These are phyloP conservation scores for Ageneiosus marmoratus DNA, from an alignment of 2,113 vertebrate genomes.

Conservation along the genomic window DNA sequence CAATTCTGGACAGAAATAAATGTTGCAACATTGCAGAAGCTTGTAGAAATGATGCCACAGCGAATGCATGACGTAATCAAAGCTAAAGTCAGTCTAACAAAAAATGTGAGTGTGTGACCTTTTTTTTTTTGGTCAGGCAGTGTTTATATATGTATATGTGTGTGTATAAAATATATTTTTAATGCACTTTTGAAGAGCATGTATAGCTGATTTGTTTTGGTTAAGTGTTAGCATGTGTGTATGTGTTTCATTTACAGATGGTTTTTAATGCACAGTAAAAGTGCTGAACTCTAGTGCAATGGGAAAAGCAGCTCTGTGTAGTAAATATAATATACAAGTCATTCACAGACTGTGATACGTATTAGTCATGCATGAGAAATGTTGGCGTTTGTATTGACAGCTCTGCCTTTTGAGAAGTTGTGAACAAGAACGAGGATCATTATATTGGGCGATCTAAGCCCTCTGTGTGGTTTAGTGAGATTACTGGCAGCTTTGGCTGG, in stretches of 20 bases:
- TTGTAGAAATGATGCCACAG: too few species aligned
- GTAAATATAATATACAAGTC: constrained; percentile 29
- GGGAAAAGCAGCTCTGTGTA: background rate
- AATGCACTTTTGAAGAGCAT: background rate
- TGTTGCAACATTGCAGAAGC: too few species aligned
- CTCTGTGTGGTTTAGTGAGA: constrained; percentile 12
- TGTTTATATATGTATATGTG: background rate
- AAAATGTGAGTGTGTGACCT: too few species aligned
- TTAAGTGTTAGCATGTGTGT: background rate
- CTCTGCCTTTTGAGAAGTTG: constrained; percentile 21
- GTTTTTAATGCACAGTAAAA: background rate
- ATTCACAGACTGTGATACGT: constrained; percentile 13
- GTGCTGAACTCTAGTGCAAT: background rate
- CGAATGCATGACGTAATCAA: too few species aligned
- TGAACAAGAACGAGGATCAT: constrained; percentile 27
- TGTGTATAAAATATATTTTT: too few species aligned
- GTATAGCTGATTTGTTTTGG: background rate
- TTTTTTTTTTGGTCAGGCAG: too few species aligned
- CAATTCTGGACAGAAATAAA: too few species aligned
- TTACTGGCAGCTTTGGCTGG: constrained; percentile 11
- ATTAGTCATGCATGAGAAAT: constrained; percentile 30
- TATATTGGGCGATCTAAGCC: constrained; percentile 10
- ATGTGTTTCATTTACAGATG: background rate
- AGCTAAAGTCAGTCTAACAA: too few species aligned
- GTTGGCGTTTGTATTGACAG: constrained; percentile 15